Evolutionary conservation across 2,797 vertebrate species (phyloP).

Genomic region (Darevskia mixta): DNA sequence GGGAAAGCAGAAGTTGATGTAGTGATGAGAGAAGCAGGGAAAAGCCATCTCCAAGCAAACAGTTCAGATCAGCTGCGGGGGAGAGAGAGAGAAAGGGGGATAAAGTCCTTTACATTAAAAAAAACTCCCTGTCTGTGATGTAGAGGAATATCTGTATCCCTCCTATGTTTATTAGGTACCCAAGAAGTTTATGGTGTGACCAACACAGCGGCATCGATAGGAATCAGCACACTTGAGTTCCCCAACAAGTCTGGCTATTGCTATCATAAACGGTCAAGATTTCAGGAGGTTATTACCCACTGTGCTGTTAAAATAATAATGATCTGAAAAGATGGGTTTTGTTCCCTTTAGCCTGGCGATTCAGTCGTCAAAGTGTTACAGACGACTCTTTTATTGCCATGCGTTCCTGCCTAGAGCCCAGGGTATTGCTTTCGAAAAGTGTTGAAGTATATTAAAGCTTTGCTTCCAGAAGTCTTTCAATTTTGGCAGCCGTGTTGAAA

Average conservation of each 20-base stretch:
- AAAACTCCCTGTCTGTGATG: no score
- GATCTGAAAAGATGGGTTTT: neutral
- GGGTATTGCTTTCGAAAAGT: neutral
- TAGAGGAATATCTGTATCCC: neutral
- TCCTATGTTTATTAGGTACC: neutral
- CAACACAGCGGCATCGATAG: no score
- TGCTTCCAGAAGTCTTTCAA: slow-evolving; percentile 19
- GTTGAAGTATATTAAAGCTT: slow-evolving; percentile 18
- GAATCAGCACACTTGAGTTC: neutral
- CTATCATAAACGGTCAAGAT: neutral
- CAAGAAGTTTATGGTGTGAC: no score
- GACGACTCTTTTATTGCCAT: neutral
- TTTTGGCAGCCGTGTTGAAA: slow-evolving; percentile 31
- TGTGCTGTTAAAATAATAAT: neutral
- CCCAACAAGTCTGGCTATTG: neutral
- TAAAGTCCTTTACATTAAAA: no score
- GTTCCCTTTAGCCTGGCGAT: neutral
- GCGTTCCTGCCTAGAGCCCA: neutral
- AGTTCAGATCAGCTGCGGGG: no score
- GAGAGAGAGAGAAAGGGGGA: no score
- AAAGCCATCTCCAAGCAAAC: no score
- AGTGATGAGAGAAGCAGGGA: no score
- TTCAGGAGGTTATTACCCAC: neutral
- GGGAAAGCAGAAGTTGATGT: no score
- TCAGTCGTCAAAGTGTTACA: slow-evolving; percentile 24